Base-by-base conservation (phyloP, 2,888 invertebrate species). In the Plebejus anna region DNA sequence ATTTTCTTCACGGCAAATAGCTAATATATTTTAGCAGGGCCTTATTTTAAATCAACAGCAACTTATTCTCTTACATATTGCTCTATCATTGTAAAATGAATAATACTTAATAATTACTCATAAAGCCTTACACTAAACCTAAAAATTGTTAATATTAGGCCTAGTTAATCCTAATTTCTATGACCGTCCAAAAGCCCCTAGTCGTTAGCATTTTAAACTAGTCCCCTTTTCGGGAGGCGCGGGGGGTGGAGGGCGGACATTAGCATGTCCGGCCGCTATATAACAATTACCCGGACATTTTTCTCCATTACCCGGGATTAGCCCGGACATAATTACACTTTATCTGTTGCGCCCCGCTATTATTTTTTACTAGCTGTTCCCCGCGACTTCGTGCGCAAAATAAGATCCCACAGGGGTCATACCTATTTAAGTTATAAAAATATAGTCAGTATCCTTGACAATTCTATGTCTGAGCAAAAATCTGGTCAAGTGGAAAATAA, bases 261-360 rank as follows among this genome's bases (percentile, higher is more conserved):
- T 91, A 91, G 90, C 92, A 92, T 92, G 88, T 90, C 89, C 88
- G 86, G 86, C 84, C 90, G 88, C 88, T 92, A 91, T 89, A 91
- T 91, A 90, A 90, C 90, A 92, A 92, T 92, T 92, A 92, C 84
- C 87, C 87, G 89, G 88, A 86, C 88, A 91, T 91, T 91, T 91
- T 92, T 92, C 92, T 92, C 91, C 90, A 92, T 92, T 91, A 91
- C 86, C 86, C 85, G 88, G 89, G 90, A 90, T 91, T 91, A 90
- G 85, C 75, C 78, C 80, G 82, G 66, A 66, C 66, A 36, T 66
- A 66, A 66, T 66, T 66, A 66, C 32, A 16, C 32, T 66, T 66
- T 66, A 66, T 66, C 66, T 66, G 66, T 66, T 66, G 80, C 79
- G 80, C 80, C 78, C 79, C 79, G 36, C 66, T 66, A n/a, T 36